Percentiles rank a stretch among this genome's conserved stretches.
Conservation (phyloP, 2,797 vertebrate genomes). For the Mus spretus region DNA sequence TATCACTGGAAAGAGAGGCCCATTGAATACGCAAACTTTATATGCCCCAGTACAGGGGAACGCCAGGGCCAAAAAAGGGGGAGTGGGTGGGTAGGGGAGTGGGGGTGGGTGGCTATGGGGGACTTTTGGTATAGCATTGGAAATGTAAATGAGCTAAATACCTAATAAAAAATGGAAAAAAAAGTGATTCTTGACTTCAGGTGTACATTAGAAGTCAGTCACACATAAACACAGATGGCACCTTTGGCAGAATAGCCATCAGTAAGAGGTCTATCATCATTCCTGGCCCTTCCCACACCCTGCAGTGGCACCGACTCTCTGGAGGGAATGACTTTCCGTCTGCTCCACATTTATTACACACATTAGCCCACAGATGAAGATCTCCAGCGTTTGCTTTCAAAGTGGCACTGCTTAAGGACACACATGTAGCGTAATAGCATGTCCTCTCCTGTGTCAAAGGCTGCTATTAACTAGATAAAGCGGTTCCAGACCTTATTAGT, state of each 20-base stretch:
- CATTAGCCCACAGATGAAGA: not conserved
- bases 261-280: not conserved
- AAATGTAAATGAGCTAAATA: no score
- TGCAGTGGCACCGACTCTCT: not conserved
- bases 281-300: no score
- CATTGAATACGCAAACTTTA: no score
- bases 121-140: no score
- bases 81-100: no score
- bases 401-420: not conserved
- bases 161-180: no score
- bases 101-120: no score
- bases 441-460: slow-evolving; percentile 38
- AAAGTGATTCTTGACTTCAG: not conserved
- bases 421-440: not conserved
- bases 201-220: not conserved
- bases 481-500: not conserved
- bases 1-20: no score
- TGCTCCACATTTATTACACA: fast-evolving
- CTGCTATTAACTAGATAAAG: slow-evolving; percentile 62
- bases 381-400: not conserved
- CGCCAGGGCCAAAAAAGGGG: no score
- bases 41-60: no score
- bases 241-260: not conserved
- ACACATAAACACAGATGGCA: not conserved
- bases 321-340: fast-evolving